Evolutionary conservation across 2,797 vertebrate species (phyloP).

Genomic region (Hypotaenidia philippensis): DNA sequence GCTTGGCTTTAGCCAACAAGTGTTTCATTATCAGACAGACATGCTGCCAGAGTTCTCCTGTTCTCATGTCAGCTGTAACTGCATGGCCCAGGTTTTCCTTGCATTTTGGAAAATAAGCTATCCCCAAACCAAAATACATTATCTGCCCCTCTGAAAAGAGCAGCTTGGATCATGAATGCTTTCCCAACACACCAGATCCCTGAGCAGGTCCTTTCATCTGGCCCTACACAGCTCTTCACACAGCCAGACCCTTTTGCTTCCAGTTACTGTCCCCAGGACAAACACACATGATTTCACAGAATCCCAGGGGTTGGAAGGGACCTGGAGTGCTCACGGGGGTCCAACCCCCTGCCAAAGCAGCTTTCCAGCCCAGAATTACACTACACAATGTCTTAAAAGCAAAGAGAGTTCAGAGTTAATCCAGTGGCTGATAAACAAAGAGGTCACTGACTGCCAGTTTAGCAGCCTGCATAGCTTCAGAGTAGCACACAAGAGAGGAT

Average conservation of each 20-base stretch:
- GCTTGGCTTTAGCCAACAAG: neutral
- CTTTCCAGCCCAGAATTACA: neutral
- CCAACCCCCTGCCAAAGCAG: no score
- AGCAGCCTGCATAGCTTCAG: no score
- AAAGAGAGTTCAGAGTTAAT: constrained; percentile 15
- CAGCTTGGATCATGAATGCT: neutral
- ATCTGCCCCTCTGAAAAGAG: neutral
- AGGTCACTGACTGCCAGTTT: neutral
- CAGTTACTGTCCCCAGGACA: neutral
- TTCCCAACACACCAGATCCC: neutral
- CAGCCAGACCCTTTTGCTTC: neutral
- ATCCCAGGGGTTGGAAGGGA: no score
- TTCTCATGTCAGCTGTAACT: neutral
- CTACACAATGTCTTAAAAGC: neutral
- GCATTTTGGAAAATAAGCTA: neutral
- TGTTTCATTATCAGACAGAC: no score
- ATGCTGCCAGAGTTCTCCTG: neutral
- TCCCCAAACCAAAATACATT: neutral
- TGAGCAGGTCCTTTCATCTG: neutral
- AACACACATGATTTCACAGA: neutral
- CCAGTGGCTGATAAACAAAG: neutral
- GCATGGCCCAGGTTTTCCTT: neutral
- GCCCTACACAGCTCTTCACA: neutral
- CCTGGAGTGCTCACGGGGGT: no score
- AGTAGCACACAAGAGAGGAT: no score